Conservation (phyloP, 2,888 invertebrate genomes). For the Aricia artaxerxes region DNA sequence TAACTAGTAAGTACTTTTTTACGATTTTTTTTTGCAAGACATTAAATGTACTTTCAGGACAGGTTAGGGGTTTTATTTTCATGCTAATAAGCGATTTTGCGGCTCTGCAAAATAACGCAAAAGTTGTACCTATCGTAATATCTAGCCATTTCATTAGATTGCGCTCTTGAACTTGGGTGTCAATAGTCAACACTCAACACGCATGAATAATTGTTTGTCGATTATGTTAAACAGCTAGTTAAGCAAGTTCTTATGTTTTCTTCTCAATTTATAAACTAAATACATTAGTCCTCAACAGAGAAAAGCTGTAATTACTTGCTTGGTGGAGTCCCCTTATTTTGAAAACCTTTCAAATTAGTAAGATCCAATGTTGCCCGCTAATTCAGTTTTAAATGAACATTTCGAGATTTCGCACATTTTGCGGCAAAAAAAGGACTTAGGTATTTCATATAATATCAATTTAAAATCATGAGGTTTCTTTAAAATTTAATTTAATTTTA, state of each 20-base stretch:
- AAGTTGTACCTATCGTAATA: not conserved
- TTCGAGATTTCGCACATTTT: too few species aligned
- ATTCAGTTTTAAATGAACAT: too few species aligned
- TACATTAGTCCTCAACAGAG: not conserved
- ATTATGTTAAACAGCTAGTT: not conserved
- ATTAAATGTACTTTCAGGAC: not conserved
- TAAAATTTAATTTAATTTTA: too few species aligned
- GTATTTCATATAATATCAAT: too few species aligned
- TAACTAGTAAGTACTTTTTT: too few species aligned
- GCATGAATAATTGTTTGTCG: conserved; percentile 2
- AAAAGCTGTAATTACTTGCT: not conserved
- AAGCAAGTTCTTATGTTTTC: not conserved
- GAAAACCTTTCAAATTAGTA: too few species aligned
- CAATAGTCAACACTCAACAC: not conserved
- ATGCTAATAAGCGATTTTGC: not conserved
- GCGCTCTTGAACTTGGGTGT: not conserved
- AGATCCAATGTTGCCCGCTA: too few species aligned
- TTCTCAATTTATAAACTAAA: not conserved
- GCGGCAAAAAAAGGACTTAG: too few species aligned
- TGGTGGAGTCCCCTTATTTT: too few species aligned
- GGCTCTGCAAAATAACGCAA: not conserved
- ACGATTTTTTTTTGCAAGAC: too few species aligned
- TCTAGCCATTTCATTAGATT: not conserved
- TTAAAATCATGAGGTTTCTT: too few species aligned
- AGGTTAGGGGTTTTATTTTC: not conserved